These are phyloP conservation scores for Liposcelis brunnea DNA, from an alignment of 2,888 invertebrate genomes.

Conservation along the genomic window DNA sequence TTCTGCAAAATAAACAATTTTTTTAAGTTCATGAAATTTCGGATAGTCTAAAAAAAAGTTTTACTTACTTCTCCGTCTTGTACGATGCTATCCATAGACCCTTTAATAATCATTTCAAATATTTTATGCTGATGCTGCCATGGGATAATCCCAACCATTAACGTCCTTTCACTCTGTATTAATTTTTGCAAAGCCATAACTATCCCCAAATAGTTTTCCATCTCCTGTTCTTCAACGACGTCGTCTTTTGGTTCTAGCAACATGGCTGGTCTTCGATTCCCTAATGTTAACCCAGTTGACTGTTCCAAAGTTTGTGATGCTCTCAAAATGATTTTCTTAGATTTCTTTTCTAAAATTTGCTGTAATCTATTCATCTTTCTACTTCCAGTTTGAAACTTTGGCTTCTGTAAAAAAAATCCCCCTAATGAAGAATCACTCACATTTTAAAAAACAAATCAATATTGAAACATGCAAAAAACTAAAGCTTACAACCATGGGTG, in stretches of 20 bases:
- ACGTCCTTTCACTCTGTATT: slow-evolving; percentile 70
- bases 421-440: background rate
- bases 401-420: slow-evolving; percentile 32
- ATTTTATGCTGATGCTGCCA: slow-evolving; percentile 63
- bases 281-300: slow-evolving; percentile 64
- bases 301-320: slow-evolving; percentile 69
- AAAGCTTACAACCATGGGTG: slow-evolving; percentile 41
- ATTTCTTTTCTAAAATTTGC: slow-evolving; percentile 65
- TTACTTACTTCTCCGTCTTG: slow-evolving; percentile 61
- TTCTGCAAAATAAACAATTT: slow-evolving; percentile 32
- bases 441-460: background rate
- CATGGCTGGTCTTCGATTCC: slow-evolving; percentile 38
- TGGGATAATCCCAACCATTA: slow-evolving; percentile 73
- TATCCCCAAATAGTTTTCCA: slow-evolving; percentile 66
- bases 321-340: slow-evolving; percentile 63
- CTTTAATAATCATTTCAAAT: slow-evolving; percentile 65
- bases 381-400: slow-evolving; percentile 48
- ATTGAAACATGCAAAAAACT: background rate
- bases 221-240: slow-evolving; percentile 55
- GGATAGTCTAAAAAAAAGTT: background rate
- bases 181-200: slow-evolving; percentile 68
- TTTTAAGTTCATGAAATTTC: background rate
- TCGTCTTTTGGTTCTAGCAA: slow-evolving; percentile 33
- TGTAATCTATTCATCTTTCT: slow-evolving; percentile 67
- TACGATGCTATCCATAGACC: slow-evolving; percentile 69